Evolutionary conservation across 2,113 vertebrate genomes (phyloP), one percentile per base, ranked within the genome.

Genomic region (Hystrix brachyura): DNA sequence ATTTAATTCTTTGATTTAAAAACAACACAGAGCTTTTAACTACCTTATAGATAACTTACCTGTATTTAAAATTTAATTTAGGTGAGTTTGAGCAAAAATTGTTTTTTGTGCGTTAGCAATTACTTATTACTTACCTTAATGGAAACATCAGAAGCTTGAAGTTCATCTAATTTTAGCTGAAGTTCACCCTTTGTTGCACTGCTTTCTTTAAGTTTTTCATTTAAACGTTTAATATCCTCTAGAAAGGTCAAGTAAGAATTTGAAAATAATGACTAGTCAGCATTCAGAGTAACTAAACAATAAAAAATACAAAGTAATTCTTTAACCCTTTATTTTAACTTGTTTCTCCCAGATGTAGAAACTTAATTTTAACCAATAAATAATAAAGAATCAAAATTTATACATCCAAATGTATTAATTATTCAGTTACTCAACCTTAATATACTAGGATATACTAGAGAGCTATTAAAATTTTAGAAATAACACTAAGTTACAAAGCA

Each of bases 151-250:
- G 99, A 99, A n/a, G 99, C 98, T 97, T 99, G 99, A 85, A 99
- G 99, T n/a, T 99, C 99, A 98, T 99, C 99, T 76, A 99, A 0
- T 91, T 99, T 99, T 95, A 99, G 97, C 96, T 99, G 99, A 95
- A 99, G 98, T 67, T 99, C 98, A 97, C 99, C 98, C 94, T 99
- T 99, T 92, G 99, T 99, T 51, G 99, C 97, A 97, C 97, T 99
- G 90, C 99, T 98, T 96, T 99, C 99, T 53, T 99, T 98, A 90
- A 99, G 98, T 85, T 99, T 99, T 96, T 99, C 99, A 98, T 99
- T 99, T 43, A 99, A 98, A 53, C 99, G 99, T 97, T 99, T 99
- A 87, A 99, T 96, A 97, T 99, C 99, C 99, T 99, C 99, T 99
- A 94, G 6, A 97, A 95, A 65, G 78, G 29, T 29, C 71, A 86